These are phyloP conservation scores for Limnephilus marmoratus DNA, from an alignment of 2,888 invertebrate species.

Conservation along the genomic window DNA sequence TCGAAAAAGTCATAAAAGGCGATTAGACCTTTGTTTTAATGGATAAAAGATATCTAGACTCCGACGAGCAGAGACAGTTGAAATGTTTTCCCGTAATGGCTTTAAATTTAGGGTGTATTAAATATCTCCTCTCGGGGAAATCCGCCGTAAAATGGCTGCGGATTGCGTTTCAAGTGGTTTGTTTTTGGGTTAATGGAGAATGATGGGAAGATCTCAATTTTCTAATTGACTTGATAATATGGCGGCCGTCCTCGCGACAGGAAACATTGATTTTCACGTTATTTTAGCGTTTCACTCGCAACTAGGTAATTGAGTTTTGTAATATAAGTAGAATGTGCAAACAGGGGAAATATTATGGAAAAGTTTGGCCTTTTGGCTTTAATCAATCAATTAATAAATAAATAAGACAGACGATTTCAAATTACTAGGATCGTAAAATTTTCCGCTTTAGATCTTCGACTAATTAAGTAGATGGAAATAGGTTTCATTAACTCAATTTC, in stretches of 20 bases:
- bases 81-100: slow-evolving; percentile 52
- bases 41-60: slow-evolving; percentile 61
- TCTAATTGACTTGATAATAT: slow-evolving; percentile 41
- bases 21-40: slow-evolving; percentile 64
- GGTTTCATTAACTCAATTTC: too few relatives aligned
- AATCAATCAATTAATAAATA: too few relatives aligned
- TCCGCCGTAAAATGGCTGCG: slow-evolving; percentile 39
- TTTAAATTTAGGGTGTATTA: slow-evolving; percentile 60
- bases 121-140: slow-evolving; percentile 40
- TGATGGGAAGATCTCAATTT: slow-evolving; percentile 37
- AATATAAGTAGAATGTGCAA: background rate
- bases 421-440: too few relatives aligned
- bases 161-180: slow-evolving; percentile 47
- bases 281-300: background rate
- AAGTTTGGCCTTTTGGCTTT: background rate
- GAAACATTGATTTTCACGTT: slow-evolving; percentile 1
- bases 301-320: background rate
- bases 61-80: slow-evolving; percentile 48
- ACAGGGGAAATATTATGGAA: background rate
- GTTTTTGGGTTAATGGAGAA: slow-evolving; percentile 47
- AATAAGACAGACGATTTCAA: background rate
- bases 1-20: slow-evolving; percentile 63
- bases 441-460: too few relatives aligned
- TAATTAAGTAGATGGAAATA: too few relatives aligned
- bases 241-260: background rate